These are phyloP conservation scores for Drosophila suboccidentalis DNA, from an alignment of 2,888 invertebrate genomes.

Conservation along the genomic window DNA sequence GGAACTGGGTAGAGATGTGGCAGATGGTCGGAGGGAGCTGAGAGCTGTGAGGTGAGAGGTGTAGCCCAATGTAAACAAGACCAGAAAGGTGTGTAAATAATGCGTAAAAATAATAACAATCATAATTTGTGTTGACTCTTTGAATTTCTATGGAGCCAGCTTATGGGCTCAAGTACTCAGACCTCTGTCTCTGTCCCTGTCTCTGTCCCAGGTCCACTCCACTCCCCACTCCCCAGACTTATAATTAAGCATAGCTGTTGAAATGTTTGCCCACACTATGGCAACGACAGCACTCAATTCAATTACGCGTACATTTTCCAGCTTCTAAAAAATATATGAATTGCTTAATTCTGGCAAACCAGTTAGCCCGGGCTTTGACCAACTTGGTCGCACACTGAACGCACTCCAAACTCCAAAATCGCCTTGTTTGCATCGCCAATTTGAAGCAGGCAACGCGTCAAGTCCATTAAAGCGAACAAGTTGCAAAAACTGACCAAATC, in stretches of 20 bases:
- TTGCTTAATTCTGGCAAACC: conserved; percentile 63
- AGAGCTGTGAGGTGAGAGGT: background rate
- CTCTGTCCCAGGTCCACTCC: background rate
- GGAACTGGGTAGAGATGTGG: conserved; percentile 17
- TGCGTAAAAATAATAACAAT: conserved; percentile 78
- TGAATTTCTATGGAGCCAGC: conserved; percentile 52
- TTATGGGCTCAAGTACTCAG: conserved; percentile 49
- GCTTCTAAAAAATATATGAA: conserved; percentile 45
- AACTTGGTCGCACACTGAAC: conserved; percentile 30
- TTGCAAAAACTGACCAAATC: conserved; percentile 70
- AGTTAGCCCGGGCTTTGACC: conserved; percentile 38
- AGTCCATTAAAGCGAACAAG: conserved; percentile 67
- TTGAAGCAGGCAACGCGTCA: conserved; percentile 56
- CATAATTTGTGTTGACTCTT: conserved; percentile 77
- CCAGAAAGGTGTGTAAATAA: conserved; percentile 79
- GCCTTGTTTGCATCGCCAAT: conserved; percentile 30
- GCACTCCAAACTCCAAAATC: conserved; percentile 25
- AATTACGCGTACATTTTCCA: conserved; percentile 57
- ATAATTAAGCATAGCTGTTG: conserved; percentile 77
- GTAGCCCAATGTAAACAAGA: conserved; percentile 63
- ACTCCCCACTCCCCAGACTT: conserved; percentile 33
- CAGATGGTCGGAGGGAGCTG: conserved; percentile 6
- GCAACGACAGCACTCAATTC: conserved; percentile 46
- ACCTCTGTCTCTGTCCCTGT: background rate
- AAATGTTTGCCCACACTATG: conserved; percentile 68